phyloP scores from a whole-genome alignment of 2,113 vertebrate genomes.

The Pristiophorus japonicus region DNA sequence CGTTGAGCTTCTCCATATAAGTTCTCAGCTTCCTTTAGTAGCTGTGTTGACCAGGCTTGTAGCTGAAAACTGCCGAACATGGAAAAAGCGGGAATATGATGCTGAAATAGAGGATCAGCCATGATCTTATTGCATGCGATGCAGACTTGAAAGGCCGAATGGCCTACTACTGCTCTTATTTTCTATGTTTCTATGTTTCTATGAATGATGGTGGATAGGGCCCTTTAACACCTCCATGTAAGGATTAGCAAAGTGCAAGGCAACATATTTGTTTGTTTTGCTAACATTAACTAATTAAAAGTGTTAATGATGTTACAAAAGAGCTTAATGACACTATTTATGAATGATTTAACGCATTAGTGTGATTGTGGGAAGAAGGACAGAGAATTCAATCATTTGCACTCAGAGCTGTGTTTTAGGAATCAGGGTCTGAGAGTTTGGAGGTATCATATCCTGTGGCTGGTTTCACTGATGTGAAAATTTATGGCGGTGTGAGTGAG shows the following conservation, averaged over 20 bases:
- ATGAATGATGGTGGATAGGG: background rate
- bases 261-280: slow-evolving; percentile 18
- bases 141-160: too few relatives aligned
- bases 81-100: too few relatives aligned
- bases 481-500: background rate
- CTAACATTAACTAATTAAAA: slow-evolving; percentile 19
- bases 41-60: background rate
- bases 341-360: slow-evolving; percentile 6
- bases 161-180: too few relatives aligned
- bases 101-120: too few relatives aligned
- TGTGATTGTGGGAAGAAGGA: background rate
- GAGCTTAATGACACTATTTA: slow-evolving; percentile 19
- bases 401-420: background rate
- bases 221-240: background rate
- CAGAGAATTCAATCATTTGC: background rate
- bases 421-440: background rate
- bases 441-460: background rate
- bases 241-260: background rate
- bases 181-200: too few relatives aligned
- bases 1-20: background rate
- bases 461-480: background rate
- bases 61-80: background rate
- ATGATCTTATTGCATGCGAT: too few relatives aligned
- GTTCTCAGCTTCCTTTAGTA: background rate
- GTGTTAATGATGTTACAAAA: background rate